Evolutionary conservation across 2,888 invertebrate genomes (phyloP), one percentile per base, ranked within the genome.

Genomic region (Cheilosia soror): DNA sequence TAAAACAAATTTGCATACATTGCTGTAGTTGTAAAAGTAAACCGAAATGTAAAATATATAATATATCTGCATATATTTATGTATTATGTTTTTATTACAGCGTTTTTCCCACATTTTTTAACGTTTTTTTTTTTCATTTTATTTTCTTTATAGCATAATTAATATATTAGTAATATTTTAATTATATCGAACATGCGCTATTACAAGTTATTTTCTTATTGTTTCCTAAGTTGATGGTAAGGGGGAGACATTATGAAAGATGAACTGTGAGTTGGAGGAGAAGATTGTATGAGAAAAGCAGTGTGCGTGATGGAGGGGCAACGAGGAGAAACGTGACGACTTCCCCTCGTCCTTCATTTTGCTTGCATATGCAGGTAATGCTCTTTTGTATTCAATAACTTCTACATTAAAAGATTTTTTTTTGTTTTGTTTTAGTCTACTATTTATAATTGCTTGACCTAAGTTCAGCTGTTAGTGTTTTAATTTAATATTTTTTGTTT

Each of bases 351-450:
- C 73, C 68, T 55, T 69, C 69, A 66, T 76, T 82, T 87, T 87
- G 85, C 87, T 87, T 87, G 72, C 75, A 87, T 81, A 86, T 87
- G 81, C 83, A 87, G 79, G 68, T 87, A 77, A 84, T 84, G 81
- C 76, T 79, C 79, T 87, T 85, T 78, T 87, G 85, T 88, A 76
- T 88, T 87, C 80, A 79, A 84, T 85, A 81, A 85, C 76, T 71
- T 81, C 85, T 85, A 88, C 80, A 77, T 88, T 87, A 88, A 87
- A 88, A 87, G 87, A 80, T 87, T 82, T 80, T 31, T 77, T 57
- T 84, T 87, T 87, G 57, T 79, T 87, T 87, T 83, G 72, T 65
- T 87, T 88, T 87, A 60, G 76, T 84, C 78, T 86, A 75, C 83
- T 87, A 78, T 75, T 81, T 84, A 82, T 85, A 75, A 72, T 87